Conservation (phyloP, 1,140 invertebrate genomes). For the Meteorus sp. region DNA sequence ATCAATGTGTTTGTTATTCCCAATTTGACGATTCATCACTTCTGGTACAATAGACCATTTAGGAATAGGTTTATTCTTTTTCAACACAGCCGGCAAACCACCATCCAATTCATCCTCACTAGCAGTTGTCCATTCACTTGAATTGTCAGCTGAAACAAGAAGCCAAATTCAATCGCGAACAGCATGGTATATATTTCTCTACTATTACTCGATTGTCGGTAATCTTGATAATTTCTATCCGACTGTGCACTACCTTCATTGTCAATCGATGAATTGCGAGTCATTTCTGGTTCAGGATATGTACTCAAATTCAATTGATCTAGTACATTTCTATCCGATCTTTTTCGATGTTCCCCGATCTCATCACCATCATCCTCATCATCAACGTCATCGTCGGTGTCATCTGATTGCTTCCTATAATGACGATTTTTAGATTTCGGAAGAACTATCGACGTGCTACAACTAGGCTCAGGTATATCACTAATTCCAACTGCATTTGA, state of each 20-base stretch:
- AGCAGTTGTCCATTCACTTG: slow-evolving; percentile 43
- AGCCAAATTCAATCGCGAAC: too few relatives aligned
- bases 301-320: too few relatives aligned
- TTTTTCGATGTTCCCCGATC: too few relatives aligned
- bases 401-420: slow-evolving; percentile 14
- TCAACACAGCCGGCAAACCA: slow-evolving; percentile 59
- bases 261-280: too few relatives aligned
- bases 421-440: slow-evolving; percentile 18
- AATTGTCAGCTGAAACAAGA: slow-evolving; percentile 31
- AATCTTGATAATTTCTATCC: too few relatives aligned
- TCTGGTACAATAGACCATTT: slow-evolving; percentile 68
- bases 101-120: slow-evolving; percentile 49
- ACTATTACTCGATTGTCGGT: too few relatives aligned
- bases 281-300: too few relatives aligned
- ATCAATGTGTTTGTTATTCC: slow-evolving; percentile 66
- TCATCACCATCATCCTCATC: too few relatives aligned
- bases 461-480: slow-evolving; percentile 4
- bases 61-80: slow-evolving; percentile 67
- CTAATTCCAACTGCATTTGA: not conserved
- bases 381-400: not conserved
- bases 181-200: too few relatives aligned
- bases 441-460: not conserved
- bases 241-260: too few relatives aligned
- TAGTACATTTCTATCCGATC: too few relatives aligned
- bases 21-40: slow-evolving; percentile 66